phyloP scores from a whole-genome alignment of 1,140 invertebrate genomes.

The Anagrus nilaparvatae region DNA sequence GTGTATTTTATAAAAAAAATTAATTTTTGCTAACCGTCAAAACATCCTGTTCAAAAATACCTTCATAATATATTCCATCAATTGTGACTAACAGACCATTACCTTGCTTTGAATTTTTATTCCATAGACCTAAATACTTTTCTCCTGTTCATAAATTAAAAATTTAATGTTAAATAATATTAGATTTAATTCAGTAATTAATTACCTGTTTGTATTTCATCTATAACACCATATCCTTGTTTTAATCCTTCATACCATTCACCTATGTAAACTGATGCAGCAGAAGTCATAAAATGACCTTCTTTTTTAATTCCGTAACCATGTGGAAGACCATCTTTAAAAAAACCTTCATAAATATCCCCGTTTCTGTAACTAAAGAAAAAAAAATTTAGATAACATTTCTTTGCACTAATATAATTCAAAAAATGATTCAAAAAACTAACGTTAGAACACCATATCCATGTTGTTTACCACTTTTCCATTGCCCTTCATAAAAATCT shows the following conservation, averaged over 20 bases:
- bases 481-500: conserved; percentile 70
- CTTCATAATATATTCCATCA: conserved; percentile 85
- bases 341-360: conserved; percentile 75
- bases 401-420: conserved; percentile 1
- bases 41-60: conserved; percentile 66
- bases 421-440: conserved; percentile 14
- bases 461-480: conserved; percentile 74
- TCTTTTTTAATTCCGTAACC: conserved; percentile 75
- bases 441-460: conserved; percentile 70
- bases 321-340: conserved; percentile 71
- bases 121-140: conserved; percentile 83
- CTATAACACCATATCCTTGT: conserved; percentile 78
- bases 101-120: conserved; percentile 69
- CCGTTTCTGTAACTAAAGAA: conserved; percentile 51
- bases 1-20: conserved; percentile 11
- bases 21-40: conserved; percentile 48
- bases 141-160: conserved; percentile 49
- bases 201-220: conserved; percentile 61
- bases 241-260: conserved; percentile 68
- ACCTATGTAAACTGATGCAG: conserved; percentile 73
- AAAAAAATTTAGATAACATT: conserved; percentile 13
- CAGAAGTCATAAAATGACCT: conserved; percentile 63
- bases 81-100: conserved; percentile 75
- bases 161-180: background rate
- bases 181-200: background rate